Conservation (phyloP, 1,140 invertebrate species). For the Drosophila mauritiana region DNA sequence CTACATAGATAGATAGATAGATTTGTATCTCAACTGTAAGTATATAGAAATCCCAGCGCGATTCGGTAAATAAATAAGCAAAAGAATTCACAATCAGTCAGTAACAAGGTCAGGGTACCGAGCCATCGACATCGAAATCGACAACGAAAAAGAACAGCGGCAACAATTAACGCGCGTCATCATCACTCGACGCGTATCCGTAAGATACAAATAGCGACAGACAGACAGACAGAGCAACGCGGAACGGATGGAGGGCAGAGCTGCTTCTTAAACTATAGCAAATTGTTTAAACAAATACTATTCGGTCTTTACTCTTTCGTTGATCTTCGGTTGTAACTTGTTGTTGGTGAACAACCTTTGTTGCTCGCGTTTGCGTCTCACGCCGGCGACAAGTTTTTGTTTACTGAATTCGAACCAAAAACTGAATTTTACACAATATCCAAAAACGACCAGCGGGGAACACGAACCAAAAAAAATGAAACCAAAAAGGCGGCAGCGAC, state of each 20-base stretch:
- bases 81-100: conserved; percentile 53
- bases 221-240: neutral
- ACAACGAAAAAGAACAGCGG: conserved; percentile 3
- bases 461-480: neutral
- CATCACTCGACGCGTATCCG: conserved; percentile 49
- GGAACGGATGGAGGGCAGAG: conserved; percentile 25
- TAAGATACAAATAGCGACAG: conserved; percentile 31
- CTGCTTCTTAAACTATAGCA: conserved; percentile 57
- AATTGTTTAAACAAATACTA: conserved; percentile 79
- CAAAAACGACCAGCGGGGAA: conserved; percentile 54
- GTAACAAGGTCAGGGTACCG: conserved; percentile 78
- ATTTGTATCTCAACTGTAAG: conserved; percentile 45
- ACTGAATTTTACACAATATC: conserved; percentile 77
- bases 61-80: conserved; percentile 36
- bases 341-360: conserved; percentile 24
- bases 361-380: conserved; percentile 65
- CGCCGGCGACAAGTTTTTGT: conserved; percentile 84
- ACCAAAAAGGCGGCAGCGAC: conserved; percentile 16
- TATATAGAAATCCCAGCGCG: conserved; percentile 31
- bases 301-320: conserved; percentile 23
- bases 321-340: conserved; percentile 23
- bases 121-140: conserved; percentile 29
- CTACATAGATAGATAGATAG: conserved; percentile 52
- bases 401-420: conserved; percentile 84
- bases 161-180: conserved; percentile 69